phyloP scores from a whole-genome alignment of 2,888 invertebrate genomes.

The Drosophila heteroneura region DNA sequence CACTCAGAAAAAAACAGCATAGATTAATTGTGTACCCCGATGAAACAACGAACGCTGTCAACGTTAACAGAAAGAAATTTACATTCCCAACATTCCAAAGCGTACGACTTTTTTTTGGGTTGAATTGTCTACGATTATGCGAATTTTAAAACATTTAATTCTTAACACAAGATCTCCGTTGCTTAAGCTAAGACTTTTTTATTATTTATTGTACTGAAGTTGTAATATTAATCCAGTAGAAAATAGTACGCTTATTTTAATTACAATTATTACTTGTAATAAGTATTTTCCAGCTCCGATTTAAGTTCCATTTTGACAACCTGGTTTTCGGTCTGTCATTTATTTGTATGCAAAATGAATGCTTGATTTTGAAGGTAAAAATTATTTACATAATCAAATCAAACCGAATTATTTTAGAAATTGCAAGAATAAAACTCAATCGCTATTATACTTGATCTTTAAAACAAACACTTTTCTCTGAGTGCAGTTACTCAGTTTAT shows the following conservation, averaged over 20 bases:
- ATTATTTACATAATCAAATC: not conserved
- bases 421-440: not conserved
- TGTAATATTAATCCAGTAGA: not conserved
- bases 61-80: not conserved
- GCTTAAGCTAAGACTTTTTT: not conserved
- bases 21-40: not conserved
- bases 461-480: not conserved
- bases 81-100: not conserved
- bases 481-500: slow-evolving; percentile 36
- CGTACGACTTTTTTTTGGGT: not conserved
- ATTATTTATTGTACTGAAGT: not conserved
- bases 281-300: not conserved
- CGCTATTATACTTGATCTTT: not conserved
- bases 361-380: not conserved
- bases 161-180: not conserved
- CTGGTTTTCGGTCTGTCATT: not conserved
- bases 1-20: not conserved
- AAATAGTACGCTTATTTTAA: not conserved
- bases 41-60: not conserved
- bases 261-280: not conserved
- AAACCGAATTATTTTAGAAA: not conserved
- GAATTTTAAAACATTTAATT: not conserved
- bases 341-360: not conserved
- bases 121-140: not conserved
- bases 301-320: not conserved